Conservation (phyloP, 2,888 invertebrate species). For the Hofmannophila pseudospretella region DNA sequence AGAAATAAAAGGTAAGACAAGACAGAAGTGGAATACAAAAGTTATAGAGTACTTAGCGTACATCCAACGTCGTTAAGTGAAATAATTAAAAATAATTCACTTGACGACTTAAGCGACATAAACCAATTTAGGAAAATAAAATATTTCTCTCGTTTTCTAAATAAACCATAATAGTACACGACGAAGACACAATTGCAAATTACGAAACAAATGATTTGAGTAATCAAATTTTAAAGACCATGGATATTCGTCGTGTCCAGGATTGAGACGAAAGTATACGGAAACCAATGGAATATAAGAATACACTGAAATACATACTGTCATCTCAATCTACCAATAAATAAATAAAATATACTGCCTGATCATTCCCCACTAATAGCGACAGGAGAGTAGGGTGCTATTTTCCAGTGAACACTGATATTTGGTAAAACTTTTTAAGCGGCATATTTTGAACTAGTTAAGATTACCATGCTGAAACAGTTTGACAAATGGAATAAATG, state of each 20-base stretch:
- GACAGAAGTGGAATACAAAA: constrained; percentile 63
- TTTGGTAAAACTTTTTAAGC: constrained; percentile 39
- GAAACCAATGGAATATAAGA: constrained; percentile 3
- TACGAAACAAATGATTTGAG: background rate
- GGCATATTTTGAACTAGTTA: too few relatives aligned
- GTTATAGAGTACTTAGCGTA: constrained; percentile 46
- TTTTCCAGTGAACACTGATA: constrained; percentile 53
- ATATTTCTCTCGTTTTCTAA: constrained; percentile 17
- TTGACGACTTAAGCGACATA: constrained; percentile 56
- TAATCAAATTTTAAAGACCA: background rate
- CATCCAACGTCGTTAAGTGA: constrained; percentile 49
- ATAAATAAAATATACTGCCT: constrained; percentile 40
- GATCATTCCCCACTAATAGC: constrained; percentile 66
- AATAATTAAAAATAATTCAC: constrained; percentile 34
- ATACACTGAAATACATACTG: constrained; percentile 21
- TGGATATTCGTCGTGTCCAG: constrained; percentile 26
- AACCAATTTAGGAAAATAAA: constrained; percentile 35
- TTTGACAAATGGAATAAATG: background rate
- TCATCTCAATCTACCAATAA: constrained; percentile 29
- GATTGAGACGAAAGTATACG: constrained; percentile 30
- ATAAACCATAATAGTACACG: constrained; percentile 16
- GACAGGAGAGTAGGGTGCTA: constrained; percentile 71
- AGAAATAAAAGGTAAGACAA: constrained; percentile 73
- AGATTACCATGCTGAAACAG: constrained; percentile 4
- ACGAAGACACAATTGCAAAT: constrained; percentile 12